Evolutionary conservation across 35 echinoderm and acorn worm species (phyloP), one percentile per base, ranked within the genome.

Genomic region (Apostichopus japonicus): DNA sequence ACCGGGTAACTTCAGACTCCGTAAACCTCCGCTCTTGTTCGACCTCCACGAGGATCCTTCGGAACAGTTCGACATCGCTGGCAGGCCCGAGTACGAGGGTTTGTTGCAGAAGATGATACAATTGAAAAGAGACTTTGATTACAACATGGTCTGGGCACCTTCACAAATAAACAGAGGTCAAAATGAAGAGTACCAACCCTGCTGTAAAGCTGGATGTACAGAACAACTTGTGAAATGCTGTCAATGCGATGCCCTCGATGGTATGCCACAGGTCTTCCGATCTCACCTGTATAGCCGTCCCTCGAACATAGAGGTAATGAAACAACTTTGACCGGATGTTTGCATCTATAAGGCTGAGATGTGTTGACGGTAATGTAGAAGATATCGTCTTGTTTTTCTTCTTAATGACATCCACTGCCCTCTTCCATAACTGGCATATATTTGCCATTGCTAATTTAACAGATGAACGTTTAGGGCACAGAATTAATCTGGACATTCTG

Each of bases 31-130:
- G 1, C 91, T 99, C 9, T 88, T 99, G 21, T 99, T 90, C 54
- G 91, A 99, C 44, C 93, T 99, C 19, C 81, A 99, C 73, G 65
- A 79, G 13, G 97, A 99, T 82, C 97, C 95, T 14, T 93, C 95
- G 17, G 97, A 99, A 77, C 86, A 73, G 23, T 99, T 94, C 87
- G 82, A 92, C 24, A 79, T 99, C n/a, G 91, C 72, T 24, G 27
- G 70, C 10, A 15, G 93, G 81, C 75, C 58, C 6, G 24, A 76
- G 10, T 95, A 96, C 83, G 9, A 27, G 8, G 51, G 23, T 25
- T 33, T 99, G 11, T 55, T 96, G 23, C n/a, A 92, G 53, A 73
- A 81, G 17, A 93, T 96, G 11, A 65, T 71, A 15, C 23, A 72
- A 22, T 90, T 99, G 8, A 95, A 94, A 51, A 70, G 24, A 13